Evolutionary conservation across 2,797 vertebrate species (phyloP).

Genomic region (Cuculus canorus): DNA sequence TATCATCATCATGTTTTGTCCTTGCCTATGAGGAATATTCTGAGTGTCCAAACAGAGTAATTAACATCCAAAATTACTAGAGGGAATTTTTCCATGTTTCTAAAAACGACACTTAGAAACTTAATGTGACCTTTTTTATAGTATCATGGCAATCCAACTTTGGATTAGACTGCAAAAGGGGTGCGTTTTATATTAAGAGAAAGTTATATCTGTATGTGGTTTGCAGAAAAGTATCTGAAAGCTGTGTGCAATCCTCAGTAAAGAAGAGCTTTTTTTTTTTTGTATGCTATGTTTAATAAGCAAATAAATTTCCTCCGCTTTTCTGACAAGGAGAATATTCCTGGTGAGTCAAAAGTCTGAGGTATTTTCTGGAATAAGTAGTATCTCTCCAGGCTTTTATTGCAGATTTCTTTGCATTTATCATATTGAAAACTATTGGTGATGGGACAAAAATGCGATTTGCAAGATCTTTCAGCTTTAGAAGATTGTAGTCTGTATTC

Average conservation of each 20-base stretch:
- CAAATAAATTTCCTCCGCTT: background rate
- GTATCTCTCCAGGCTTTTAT: background rate
- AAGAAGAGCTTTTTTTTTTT: background rate
- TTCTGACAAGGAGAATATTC: background rate
- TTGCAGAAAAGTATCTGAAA: background rate
- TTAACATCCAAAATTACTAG: slow-evolving; percentile 7
- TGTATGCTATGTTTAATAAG: background rate
- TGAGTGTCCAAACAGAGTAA: background rate
- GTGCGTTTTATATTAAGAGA: background rate
- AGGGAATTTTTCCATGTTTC: background rate
- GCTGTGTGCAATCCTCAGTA: background rate
- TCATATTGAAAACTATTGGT: background rate
- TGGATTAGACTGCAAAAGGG: background rate
- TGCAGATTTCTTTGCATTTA: background rate
- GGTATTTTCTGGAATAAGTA: background rate
- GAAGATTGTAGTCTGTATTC: slow-evolving; percentile 18
- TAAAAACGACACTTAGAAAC: slow-evolving; percentile 3
- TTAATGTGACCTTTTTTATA: background rate
- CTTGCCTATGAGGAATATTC: background rate
- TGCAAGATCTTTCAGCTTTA: background rate
- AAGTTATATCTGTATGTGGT: background rate
- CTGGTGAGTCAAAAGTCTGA: background rate
- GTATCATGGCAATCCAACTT: background rate
- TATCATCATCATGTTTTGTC: background rate
- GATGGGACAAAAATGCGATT: slow-evolving; percentile 3